Conservation (phyloP, 2,797 vertebrate species). For the Apodemus agrarius region DNA sequence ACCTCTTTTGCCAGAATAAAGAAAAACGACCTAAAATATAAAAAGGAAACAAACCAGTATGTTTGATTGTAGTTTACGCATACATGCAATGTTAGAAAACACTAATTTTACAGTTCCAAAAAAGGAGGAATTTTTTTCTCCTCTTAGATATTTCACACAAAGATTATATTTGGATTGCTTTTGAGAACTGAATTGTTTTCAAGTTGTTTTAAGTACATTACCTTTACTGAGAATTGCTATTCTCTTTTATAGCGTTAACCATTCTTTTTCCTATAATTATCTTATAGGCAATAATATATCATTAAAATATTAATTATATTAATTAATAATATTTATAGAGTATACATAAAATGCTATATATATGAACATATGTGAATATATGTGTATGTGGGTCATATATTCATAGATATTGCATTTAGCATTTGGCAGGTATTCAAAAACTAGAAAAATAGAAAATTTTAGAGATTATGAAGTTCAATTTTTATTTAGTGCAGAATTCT, state of each 20-base stretch:
- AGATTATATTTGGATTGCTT: conserved; percentile 37
- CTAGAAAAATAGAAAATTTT: conserved; percentile 49
- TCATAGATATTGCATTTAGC: background rate
- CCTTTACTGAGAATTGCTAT: background rate
- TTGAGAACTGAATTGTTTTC: conserved; percentile 52
- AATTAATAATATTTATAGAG: background rate
- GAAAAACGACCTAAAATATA: background rate
- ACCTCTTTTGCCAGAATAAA: background rate
- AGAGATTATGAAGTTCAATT: conserved; percentile 42
- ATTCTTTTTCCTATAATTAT: background rate
- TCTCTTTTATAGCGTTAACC: conserved; percentile 37
- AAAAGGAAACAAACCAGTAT: background rate
- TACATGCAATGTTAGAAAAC: background rate
- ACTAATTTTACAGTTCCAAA: conserved; percentile 9
- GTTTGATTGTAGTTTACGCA: conserved; percentile 1
- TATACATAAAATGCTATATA: background rate
- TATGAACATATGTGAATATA: background rate
- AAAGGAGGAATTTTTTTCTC: background rate
- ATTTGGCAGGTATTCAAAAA: conserved; percentile 9
- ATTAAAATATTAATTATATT: background rate
- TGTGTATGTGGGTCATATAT: background rate
- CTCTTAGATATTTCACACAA: conserved; percentile 43
- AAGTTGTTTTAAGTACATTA: conserved; percentile 51
- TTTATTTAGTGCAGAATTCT: conserved; percentile 25
- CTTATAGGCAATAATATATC: background rate